These are phyloP conservation scores for Trichomycterus rosablanca DNA, from an alignment of 2,113 vertebrate species.

Conservation along the genomic window DNA sequence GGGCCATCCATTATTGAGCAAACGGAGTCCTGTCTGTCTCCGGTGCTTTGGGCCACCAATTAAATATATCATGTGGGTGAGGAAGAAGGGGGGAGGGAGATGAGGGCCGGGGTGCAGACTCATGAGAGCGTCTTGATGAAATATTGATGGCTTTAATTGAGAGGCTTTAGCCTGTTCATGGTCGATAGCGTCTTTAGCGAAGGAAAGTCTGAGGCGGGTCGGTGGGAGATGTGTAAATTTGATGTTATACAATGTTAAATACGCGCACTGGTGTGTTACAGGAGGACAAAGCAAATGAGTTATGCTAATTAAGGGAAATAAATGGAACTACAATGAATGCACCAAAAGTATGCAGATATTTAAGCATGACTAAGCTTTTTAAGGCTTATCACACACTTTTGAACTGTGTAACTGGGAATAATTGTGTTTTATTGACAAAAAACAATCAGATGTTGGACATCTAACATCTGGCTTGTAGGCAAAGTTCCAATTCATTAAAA, in stretches of 20 bases:
- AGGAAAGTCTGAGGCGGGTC: slow-evolving; percentile 43
- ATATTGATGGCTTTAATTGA: slow-evolving; percentile 73
- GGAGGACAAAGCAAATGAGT: slow-evolving; percentile 51
- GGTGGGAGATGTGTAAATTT: slow-evolving; percentile 54
- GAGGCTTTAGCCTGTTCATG: slow-evolving; percentile 68
- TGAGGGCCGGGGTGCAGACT: slow-evolving; percentile 31
- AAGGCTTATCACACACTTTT: too few species aligned
- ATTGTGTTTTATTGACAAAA: too few species aligned
- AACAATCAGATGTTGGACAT: too few species aligned
- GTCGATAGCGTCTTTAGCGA: slow-evolving; percentile 57
- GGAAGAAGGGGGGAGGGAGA: slow-evolving; percentile 29
- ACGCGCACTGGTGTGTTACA: slow-evolving; percentile 58
- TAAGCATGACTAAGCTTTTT: too few species aligned
- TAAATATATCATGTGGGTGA: slow-evolving; percentile 62
- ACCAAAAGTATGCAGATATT: too few species aligned
- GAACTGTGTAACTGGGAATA: too few species aligned
- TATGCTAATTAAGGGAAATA: slow-evolving; percentile 48
- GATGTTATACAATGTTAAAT: slow-evolving; percentile 59
- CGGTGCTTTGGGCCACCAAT: slow-evolving; percentile 71
- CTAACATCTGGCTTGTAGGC: too few species aligned
- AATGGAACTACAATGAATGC: too few species aligned
- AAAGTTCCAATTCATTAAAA: too few species aligned
- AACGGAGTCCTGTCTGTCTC: slow-evolving; percentile 70
- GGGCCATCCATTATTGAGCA: slow-evolving; percentile 70
- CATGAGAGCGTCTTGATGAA: slow-evolving; percentile 63